Conservation (phyloP, 2,113 vertebrate species). For the Aix galericulata region DNA sequence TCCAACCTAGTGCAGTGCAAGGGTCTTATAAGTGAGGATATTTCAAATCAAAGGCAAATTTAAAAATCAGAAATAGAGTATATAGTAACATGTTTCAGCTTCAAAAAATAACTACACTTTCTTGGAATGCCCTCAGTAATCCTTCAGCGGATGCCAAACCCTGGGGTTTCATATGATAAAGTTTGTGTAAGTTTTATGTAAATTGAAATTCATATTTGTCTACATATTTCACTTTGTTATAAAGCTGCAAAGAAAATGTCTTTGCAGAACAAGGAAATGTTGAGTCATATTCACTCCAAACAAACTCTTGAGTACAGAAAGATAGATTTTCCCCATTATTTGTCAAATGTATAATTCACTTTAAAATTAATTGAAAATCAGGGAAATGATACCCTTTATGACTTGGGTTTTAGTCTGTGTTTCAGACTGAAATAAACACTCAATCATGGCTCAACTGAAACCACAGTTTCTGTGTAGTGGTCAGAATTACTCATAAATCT, state of each 20-base stretch:
- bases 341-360: not conserved
- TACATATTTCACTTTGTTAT: not conserved
- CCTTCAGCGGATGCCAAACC: not conserved
- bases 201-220: not conserved
- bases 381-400: not conserved
- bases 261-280: not conserved
- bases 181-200: not conserved
- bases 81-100: not conserved
- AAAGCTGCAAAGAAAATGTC: not conserved
- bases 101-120: not conserved
- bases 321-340: not conserved
- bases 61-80: not conserved
- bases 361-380: not conserved
- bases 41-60: not conserved
- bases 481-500: conserved; percentile 8
- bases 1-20: not conserved
- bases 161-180: not conserved
- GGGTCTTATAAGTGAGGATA: not conserved
- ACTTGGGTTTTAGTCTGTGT: not conserved
- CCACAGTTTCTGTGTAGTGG: not conserved
- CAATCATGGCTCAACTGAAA: not conserved
- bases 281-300: not conserved
- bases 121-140: not conserved
- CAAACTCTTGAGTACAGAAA: not conserved
- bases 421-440: not conserved